Conservation (phyloP, 1,140 invertebrate genomes). For the Drosophila bocki region DNA sequence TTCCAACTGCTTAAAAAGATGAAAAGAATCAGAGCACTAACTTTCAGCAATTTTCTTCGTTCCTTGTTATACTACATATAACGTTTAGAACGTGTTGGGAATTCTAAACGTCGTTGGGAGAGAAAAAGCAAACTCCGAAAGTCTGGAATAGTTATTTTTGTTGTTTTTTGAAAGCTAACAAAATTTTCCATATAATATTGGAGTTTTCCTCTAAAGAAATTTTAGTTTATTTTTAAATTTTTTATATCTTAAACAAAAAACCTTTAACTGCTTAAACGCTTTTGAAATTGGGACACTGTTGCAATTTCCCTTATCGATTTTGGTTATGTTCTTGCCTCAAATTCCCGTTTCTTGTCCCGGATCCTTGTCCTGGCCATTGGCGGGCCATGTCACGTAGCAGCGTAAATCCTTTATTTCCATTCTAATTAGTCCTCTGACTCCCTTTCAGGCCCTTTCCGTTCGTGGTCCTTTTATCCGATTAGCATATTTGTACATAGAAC, state of each 20-base stretch:
- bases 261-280: neutral
- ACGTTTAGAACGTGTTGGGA: too few relatives aligned
- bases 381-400: conserved; percentile 61
- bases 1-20: neutral
- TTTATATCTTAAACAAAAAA: too few relatives aligned
- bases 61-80: too few relatives aligned
- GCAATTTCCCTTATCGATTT: conserved; percentile 42
- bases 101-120: too few relatives aligned
- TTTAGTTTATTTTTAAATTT: neutral
- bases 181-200: too few relatives aligned
- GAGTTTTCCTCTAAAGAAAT: too few relatives aligned
- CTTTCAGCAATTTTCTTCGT: too few relatives aligned
- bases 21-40: too few relatives aligned
- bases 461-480: conserved; percentile 41
- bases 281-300: conserved; percentile 5
- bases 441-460: conserved; percentile 1
- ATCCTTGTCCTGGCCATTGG: conserved; percentile 23
- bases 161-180: too few relatives aligned
- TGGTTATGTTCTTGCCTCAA: neutral
- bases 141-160: too few relatives aligned
- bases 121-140: too few relatives aligned
- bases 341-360: neutral
- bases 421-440: conserved; percentile 53
- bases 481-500: conserved; percentile 65
- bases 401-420: conserved; percentile 75